Conservation (phyloP, 2,797 vertebrate genomes). For the Scolopax rusticola region DNA sequence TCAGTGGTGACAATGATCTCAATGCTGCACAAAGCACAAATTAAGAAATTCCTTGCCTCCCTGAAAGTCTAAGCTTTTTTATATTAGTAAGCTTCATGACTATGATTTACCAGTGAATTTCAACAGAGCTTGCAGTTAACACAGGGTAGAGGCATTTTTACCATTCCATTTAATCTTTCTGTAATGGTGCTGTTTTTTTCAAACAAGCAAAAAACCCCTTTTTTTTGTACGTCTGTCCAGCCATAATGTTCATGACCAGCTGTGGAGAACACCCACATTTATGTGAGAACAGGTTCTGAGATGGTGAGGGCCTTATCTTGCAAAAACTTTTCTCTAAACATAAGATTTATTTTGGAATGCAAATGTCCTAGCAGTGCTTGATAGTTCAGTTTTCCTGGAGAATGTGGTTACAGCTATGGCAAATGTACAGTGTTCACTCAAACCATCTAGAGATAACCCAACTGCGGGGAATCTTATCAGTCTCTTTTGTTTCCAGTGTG, state of each 20-base stretch:
- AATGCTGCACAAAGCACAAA: neutral
- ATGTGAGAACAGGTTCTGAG: neutral
- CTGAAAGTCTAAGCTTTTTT: slow-evolving; percentile 42
- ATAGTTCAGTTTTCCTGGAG: neutral
- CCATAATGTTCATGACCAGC: neutral
- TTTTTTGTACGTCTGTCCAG: neutral
- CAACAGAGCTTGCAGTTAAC: slow-evolving; percentile 9
- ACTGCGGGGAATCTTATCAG: neutral
- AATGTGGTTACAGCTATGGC: neutral
- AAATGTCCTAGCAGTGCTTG: neutral
- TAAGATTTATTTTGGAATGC: neutral
- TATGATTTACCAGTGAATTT: slow-evolving; percentile 50
- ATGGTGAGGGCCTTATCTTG: neutral
- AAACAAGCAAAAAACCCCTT: too few relatives aligned
- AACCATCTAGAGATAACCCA: neutral
- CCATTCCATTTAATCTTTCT: neutral
- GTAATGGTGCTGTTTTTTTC: neutral
- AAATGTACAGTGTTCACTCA: neutral
- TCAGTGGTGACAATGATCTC: neutral
- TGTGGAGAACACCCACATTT: neutral
- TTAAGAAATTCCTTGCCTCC: slow-evolving; percentile 49
- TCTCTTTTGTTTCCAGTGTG: neutral
- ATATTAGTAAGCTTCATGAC: neutral
- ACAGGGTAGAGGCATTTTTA: neutral
- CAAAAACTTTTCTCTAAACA: neutral